Evolutionary conservation across 2,113 vertebrate species (phyloP).

Genomic region (Hipposideros armiger): DNA sequence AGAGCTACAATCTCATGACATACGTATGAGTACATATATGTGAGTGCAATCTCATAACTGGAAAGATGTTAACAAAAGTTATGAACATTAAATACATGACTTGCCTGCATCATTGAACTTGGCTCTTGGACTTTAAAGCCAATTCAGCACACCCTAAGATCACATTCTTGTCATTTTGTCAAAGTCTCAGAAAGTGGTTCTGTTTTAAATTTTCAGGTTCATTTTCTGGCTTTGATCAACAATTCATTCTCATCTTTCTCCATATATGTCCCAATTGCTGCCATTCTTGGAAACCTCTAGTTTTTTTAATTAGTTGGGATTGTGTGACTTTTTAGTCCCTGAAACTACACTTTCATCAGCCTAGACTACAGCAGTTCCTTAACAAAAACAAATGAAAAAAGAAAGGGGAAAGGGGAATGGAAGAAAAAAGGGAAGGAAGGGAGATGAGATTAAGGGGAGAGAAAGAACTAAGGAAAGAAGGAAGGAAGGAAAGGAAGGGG

Average conservation of each 20-base stretch:
- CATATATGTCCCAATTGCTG: not conserved
- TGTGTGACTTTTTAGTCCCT: not conserved
- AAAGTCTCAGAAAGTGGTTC: not conserved
- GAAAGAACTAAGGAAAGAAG: not conserved
- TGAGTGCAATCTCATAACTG: not conserved
- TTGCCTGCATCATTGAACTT: not conserved
- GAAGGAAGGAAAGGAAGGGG: not conserved
- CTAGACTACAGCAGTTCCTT: not conserved
- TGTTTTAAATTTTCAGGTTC: not conserved
- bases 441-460: no score
- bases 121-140: not conserved
- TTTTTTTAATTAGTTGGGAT: not conserved
- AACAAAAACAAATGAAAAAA: not conserved
- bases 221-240: slow-evolving; percentile 21
- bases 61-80: not conserved
- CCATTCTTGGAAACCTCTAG: not conserved
- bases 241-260: not conserved
- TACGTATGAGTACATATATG: not conserved
- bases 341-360: not conserved
- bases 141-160: not conserved
- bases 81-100: not conserved
- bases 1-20: not conserved
- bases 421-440: not conserved
- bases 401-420: not conserved
- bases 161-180: not conserved